A percentile compares a stretch with the other conserved stretches of the same genome.
Evolutionary conservation across 2,113 vertebrate species (phyloP).

Genomic region (Collichthys lucidus): DNA sequence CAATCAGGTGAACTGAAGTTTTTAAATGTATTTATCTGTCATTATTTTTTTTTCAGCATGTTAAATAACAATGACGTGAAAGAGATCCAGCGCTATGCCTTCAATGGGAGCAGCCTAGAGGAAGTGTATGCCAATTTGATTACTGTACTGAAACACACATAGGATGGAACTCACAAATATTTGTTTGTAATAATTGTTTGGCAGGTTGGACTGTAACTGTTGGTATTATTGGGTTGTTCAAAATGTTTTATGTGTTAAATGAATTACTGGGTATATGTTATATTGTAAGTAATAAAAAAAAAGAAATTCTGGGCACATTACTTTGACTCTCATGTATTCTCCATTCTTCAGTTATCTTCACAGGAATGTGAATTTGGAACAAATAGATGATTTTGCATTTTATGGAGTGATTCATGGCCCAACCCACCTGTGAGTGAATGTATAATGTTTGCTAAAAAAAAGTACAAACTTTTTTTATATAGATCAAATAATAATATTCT

Average conservation of each 20-base stretch:
- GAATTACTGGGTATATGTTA: neutral
- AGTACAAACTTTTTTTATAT: neutral
- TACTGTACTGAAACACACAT: neutral
- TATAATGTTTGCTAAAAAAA: neutral
- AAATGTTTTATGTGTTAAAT: neutral
- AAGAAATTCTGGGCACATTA: neutral
- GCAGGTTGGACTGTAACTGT: neutral
- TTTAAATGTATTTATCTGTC: neutral
- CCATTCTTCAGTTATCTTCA: slow-evolving; percentile 86
- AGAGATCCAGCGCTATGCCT: slow-evolving; percentile 86
- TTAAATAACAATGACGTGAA: slow-evolving; percentile 92
- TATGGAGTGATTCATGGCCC: slow-evolving; percentile 88
- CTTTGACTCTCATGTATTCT: neutral
- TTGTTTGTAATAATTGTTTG: neutral
- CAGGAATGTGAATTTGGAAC: slow-evolving; percentile 87
- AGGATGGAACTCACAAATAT: neutral
- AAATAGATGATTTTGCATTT: slow-evolving; percentile 89
- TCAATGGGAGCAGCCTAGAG: slow-evolving; percentile 91
- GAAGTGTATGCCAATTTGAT: slow-evolving; percentile 85
- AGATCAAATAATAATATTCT: neutral
- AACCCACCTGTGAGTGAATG: slow-evolving; percentile 88
- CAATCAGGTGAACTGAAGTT: neutral
- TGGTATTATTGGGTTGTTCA: too few relatives aligned
- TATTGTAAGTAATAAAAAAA: neutral
- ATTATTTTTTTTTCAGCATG: slow-evolving; percentile 79